A percentile compares a stretch with the other conserved stretches of the same genome.
phyloP scores from a whole-genome alignment of 2,797 vertebrate species.

The Mallotus villosus region DNA sequence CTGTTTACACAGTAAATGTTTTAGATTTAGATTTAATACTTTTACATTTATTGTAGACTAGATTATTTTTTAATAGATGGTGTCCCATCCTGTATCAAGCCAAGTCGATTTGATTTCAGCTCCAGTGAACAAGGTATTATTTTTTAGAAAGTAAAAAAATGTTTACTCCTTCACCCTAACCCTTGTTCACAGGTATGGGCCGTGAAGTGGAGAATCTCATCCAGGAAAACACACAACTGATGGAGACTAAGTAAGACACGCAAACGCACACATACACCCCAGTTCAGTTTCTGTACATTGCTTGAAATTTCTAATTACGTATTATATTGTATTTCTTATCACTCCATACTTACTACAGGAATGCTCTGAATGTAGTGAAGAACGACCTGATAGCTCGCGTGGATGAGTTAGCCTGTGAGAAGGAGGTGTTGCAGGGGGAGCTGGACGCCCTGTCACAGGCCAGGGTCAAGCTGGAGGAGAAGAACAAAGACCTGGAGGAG shows the following conservation, averaged over 20 bases:
- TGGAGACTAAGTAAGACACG: slow-evolving; percentile 95
- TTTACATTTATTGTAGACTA: not conserved
- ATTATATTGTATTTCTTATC: not conserved
- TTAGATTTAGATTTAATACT: too few relatives aligned
- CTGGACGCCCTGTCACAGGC: slow-evolving; percentile 86
- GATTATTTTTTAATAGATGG: not conserved
- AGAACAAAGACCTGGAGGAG: slow-evolving; percentile 89
- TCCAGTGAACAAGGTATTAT: not conserved
- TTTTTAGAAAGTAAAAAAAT: not conserved
- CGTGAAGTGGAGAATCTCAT: slow-evolving; percentile 98
- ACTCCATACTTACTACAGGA: slow-evolving; percentile 70
- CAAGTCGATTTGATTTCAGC: not conserved
- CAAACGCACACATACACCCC: not conserved
- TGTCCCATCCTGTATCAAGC: not conserved
- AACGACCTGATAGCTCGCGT: slow-evolving; percentile 96
- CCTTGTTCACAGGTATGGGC: slow-evolving; percentile 88
- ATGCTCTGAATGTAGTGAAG: slow-evolving; percentile 97
- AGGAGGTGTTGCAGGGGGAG: slow-evolving; percentile 90
- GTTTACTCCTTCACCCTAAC: not conserved
- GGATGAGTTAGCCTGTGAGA: slow-evolving; percentile 93
- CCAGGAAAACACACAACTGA: slow-evolving; percentile 93
- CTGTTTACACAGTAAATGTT: not conserved
- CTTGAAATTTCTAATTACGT: too few relatives aligned
- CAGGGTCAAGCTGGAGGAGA: slow-evolving; percentile 88
- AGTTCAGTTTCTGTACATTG: not conserved